Percentiles rank a stretch among this genome's conserved stretches.
These are phyloP conservation scores for Peromyscus californicus DNA, from an alignment of 2,113 vertebrate genomes.

Conservation along the genomic window DNA sequence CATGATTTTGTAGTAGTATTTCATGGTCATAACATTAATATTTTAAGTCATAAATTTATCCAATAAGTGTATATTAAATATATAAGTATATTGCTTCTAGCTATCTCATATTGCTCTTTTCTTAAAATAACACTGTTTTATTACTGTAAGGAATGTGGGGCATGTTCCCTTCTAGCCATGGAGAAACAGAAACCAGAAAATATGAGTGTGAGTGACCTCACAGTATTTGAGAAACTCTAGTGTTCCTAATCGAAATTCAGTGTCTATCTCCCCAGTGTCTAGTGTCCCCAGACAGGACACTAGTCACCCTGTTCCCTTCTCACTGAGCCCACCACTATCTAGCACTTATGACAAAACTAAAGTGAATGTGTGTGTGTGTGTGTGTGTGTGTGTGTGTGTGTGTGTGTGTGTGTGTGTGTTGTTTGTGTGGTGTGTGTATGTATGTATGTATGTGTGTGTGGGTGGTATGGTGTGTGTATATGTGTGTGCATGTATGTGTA, in stretches of 20 bases:
- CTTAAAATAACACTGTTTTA: constrained; percentile 23
- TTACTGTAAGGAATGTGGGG: neutral
- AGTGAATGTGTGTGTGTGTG: neutral
- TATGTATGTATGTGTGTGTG: neutral
- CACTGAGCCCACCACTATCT: neutral
- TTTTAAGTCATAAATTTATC: constrained; percentile 27
- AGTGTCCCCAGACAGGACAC: neutral
- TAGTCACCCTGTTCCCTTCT: neutral
- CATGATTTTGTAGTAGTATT: neutral
- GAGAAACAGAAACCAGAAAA: neutral
- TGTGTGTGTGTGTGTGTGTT: neutral
- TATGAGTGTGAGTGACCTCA: neutral
- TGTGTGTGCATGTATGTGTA: neutral
- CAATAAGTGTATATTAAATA: neutral
- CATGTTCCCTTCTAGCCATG: neutral
- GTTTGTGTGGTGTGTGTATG: neutral
- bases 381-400: neutral
- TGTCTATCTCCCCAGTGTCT: neutral
- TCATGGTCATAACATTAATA: neutral
- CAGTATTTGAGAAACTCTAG: neutral
- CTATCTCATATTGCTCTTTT: neutral
- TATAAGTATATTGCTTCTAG: neutral
- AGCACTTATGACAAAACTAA: neutral
- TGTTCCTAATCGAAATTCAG: neutral
- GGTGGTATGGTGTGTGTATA: neutral